Evolutionary conservation across 2,888 invertebrate genomes (phyloP).

Genomic region (Microplitis manilae): DNA sequence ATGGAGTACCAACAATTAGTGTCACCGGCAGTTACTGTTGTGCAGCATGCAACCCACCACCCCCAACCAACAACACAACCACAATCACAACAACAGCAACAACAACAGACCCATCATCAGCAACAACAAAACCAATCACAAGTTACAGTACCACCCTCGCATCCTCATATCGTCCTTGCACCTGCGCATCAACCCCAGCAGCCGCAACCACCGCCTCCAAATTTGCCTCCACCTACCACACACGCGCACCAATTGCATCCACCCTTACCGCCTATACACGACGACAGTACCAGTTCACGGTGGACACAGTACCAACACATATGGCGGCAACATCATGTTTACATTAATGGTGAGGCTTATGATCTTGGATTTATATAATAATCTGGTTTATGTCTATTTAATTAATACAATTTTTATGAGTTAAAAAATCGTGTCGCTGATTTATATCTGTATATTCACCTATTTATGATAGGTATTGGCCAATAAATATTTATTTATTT

Average conservation of each 20-base stretch:
- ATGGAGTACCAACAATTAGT: conserved; percentile 74
- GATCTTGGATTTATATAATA: background rate
- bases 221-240: conserved; percentile 78
- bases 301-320: conserved; percentile 86
- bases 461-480: too few species aligned
- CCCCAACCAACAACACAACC: conserved; percentile 57
- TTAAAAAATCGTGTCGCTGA: too few species aligned
- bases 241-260: conserved; percentile 79
- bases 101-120: conserved; percentile 56
- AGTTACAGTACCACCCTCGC: conserved; percentile 53
- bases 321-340: conserved; percentile 84
- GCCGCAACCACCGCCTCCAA: conserved; percentile 64
- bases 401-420: too few species aligned
- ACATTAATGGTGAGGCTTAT: conserved; percentile 81
- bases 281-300: conserved; percentile 75
- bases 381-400: background rate
- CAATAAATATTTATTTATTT: too few species aligned
- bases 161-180: conserved; percentile 67
- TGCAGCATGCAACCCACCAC: conserved; percentile 69
- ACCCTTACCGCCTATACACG: conserved; percentile 77
- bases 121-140: conserved; percentile 56
- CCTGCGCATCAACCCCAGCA: conserved; percentile 63
- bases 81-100: conserved; percentile 65
- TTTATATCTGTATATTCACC: too few species aligned
- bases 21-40: conserved; percentile 70